Base-by-base conservation (phyloP, 2,888 invertebrate species). In the Oligia latruncula region DNA sequence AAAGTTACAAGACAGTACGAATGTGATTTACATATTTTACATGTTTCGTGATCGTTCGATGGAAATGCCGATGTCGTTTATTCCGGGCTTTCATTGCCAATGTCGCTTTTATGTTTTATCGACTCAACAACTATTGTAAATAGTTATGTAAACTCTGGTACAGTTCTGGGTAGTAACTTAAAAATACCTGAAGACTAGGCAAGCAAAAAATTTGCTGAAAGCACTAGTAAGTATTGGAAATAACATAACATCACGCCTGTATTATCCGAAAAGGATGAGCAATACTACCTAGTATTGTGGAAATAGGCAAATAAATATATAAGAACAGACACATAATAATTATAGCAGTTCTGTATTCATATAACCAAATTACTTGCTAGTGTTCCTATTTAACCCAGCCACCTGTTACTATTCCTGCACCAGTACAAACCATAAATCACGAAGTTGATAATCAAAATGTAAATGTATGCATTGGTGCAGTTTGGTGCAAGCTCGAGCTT, bases 71-170 rank as follows among this genome's bases (percentile, higher is more conserved):
- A 43, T 35, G 86, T 55, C 52, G 15, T 74, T 55, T 64, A 70
- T 85, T 75, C 67, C 70, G 73, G 64, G 65, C 67, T 84, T 84
- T 81, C 85, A 85, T 84, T 85, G 85, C 72, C 85, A 87, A 84
- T 85, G 85, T 71, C 81, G 70, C 29, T 68, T 82, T 79, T 67
- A 65, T 75, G 72, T 73, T 64, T 49, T 68, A 85, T 85, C 74
- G 87, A 85, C 84, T 70, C 46, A 77, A 80, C 70, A 83, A 74
- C 55, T 17, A 15, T 58, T 74, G 77, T 72, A 60, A 78, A 65
- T 78, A 83, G 64, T 74, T 60, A 64, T 58, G 66, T 9, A 55
- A 70, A 66, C 71, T 55, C 55, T 55, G 6, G 46, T 60, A 46
- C 20, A 60, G 72, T 72, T 60, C n/a, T 78, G 20, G 40, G 20